A percentile compares a stretch with the other conserved stretches of the same genome.
phyloP scores from a whole-genome alignment of 2,797 vertebrate species.

The Myripristis jacobus region DNA sequence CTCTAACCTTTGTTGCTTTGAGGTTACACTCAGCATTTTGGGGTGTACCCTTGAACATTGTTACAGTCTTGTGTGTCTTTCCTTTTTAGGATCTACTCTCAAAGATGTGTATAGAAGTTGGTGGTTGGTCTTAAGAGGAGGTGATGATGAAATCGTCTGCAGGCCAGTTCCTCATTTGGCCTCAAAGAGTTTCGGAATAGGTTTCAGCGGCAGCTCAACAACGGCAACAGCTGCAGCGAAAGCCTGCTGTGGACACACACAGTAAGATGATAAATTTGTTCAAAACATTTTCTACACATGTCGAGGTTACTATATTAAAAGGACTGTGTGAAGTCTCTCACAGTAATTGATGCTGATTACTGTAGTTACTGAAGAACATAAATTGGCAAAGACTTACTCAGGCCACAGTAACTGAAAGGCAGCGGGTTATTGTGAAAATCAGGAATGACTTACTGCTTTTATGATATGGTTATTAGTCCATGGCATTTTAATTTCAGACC shows the following conservation, averaged over 20 bases:
- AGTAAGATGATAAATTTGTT: not conserved
- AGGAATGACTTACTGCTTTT: not conserved
- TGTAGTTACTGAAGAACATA: no score
- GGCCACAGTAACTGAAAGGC: not conserved
- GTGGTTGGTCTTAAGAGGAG: conserved; percentile 15
- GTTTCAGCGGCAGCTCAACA: not conserved
- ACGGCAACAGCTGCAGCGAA: not conserved
- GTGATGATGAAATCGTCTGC: conserved; percentile 28
- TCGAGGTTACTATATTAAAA: not conserved
- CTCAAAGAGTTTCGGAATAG: conserved; percentile 5
- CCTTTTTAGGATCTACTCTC: not conserved
- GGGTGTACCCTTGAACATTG: no score
- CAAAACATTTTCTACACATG: not conserved
- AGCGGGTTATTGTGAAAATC: conserved; percentile 23
- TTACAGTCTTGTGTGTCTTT: not conserved
- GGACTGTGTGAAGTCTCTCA: not conserved
- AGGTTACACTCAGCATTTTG: no score
- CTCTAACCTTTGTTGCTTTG: no score
- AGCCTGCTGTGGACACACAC: not conserved
- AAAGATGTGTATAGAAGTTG: not conserved
- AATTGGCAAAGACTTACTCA: not conserved
- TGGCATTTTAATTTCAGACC: not conserved
- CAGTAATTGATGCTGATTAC: no score
- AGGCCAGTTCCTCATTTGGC: conserved; percentile 54
- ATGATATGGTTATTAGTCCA: no score